A percentile compares a stretch with the other conserved stretches of the same genome.
phyloP scores from a whole-genome alignment of 2,797 vertebrate genomes.

The Cygnus olor region DNA sequence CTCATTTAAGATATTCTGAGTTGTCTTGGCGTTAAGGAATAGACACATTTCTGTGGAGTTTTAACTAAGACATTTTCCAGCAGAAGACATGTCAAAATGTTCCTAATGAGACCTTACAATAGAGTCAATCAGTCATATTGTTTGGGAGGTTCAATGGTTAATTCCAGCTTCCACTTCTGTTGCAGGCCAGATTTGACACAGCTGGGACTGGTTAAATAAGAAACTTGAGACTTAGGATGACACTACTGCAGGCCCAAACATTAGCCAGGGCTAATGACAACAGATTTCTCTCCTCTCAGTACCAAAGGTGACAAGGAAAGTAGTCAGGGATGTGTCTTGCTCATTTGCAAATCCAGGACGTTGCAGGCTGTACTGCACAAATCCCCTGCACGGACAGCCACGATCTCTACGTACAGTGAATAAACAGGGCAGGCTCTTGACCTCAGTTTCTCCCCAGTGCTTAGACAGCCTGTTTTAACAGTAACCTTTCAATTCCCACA shows the following conservation, averaged over 20 bases:
- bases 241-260: conserved; percentile 1
- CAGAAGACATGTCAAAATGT: conserved; percentile 24
- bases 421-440: neutral
- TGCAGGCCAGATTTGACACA: conserved; percentile 36
- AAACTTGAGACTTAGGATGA: conserved; percentile 41
- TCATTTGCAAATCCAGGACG: neutral
- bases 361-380: neutral
- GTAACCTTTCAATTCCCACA: neutral
- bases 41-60: conserved; percentile 15
- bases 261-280: neutral
- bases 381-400: neutral
- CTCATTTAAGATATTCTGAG: neutral
- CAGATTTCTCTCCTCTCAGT: neutral
- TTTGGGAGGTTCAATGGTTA: conserved; percentile 42
- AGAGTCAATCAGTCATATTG: neutral
- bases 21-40: neutral
- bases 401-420: neutral
- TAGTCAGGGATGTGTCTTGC: neutral
- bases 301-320: conserved; percentile 16
- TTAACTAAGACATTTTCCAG: conserved; percentile 25
- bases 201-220: conserved; percentile 51
- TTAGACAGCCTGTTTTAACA: neutral
- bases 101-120: neutral
- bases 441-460: neutral
- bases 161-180: conserved; percentile 20